Base-by-base conservation (phyloP, 2,888 invertebrate genomes). In the Antheraea yamamai region DNA sequence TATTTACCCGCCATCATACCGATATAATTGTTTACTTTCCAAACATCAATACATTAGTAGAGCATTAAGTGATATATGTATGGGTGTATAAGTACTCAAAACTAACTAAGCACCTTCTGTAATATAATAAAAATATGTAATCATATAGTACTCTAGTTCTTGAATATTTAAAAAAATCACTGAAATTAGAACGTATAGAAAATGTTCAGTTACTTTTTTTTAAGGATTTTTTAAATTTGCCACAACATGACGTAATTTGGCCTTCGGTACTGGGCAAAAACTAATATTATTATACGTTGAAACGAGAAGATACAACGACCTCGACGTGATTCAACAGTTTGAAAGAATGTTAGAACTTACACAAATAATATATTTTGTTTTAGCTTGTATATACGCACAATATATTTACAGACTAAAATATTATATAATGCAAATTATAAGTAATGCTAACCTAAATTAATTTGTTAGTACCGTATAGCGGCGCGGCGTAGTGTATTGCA, bases 231-330 rank as follows among this genome's bases (percentile, higher is more conserved):
- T 79, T 77, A 77, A 84, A 80, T 77, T 78, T 78, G 75, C 76
- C 79, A 77, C 75, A 77, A 75, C 76, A 82, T 91, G 89, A 91
- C 88, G 89, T 78, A 87, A 89, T 81, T 76, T 83, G 85, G 85
- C 90, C 91, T 90, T 90, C 88, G 77, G 80, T 82, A 81, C 81
- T 83, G 85, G 79, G 86, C 85, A 84, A 86, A 87, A 89, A 85
- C 84, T 80, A 79, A 84, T 84, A 85, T 82, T 84, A 84, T 83
- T 80, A 84, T 79, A 84, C 81, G 82, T 83, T 83, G 83, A 85
- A 88, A 87, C 82, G 80, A 84, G 83, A 80, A 80, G 81, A 81
- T 85, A 83, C 87, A 85, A 83, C 81, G 88, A 88, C 87, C 87
- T 85, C 84, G 79, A 76, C 84, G 84, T 88, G 87, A 87, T 84